Evolutionary conservation across 2,797 vertebrate genomes (phyloP).

Genomic region (Scyliorhinus canicula): DNA sequence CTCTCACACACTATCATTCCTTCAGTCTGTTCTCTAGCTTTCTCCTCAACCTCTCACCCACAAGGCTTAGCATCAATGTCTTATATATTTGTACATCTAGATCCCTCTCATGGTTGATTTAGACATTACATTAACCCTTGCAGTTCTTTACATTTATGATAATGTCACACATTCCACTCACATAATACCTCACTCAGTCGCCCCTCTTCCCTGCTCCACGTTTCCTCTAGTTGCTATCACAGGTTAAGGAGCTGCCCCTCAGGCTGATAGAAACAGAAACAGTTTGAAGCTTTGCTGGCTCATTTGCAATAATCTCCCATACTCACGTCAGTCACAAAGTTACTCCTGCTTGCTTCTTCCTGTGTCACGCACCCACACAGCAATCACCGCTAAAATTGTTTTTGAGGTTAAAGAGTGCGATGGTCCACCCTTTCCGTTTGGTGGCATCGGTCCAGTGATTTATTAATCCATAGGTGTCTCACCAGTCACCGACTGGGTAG

Average conservation of each 20-base stretch:
- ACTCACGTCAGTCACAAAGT: background rate
- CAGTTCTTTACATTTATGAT: no score
- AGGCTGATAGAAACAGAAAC: background rate
- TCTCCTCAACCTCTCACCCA: no score
- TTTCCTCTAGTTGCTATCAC: background rate
- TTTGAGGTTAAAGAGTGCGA: background rate
- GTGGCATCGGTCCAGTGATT: background rate
- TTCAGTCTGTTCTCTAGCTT: no score
- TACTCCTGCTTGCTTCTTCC: background rate
- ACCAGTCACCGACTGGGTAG: background rate
- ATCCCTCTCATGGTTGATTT: no score
- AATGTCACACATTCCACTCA: no score
- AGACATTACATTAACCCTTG: no score
- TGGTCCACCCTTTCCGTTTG: background rate
- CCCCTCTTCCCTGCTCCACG: background rate
- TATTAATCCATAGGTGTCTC: no score
- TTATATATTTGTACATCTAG: no score
- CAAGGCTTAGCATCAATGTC: no score
- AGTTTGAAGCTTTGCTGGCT: background rate
- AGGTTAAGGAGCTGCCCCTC: background rate
- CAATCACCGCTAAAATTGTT: no score
- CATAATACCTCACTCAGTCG: background rate
- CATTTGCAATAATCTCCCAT: background rate
- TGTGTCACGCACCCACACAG: background rate
- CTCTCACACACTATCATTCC: no score